These are phyloP conservation scores for Tetragnatha montana DNA, from an alignment of 2,888 invertebrate genomes.

Conservation along the genomic window DNA sequence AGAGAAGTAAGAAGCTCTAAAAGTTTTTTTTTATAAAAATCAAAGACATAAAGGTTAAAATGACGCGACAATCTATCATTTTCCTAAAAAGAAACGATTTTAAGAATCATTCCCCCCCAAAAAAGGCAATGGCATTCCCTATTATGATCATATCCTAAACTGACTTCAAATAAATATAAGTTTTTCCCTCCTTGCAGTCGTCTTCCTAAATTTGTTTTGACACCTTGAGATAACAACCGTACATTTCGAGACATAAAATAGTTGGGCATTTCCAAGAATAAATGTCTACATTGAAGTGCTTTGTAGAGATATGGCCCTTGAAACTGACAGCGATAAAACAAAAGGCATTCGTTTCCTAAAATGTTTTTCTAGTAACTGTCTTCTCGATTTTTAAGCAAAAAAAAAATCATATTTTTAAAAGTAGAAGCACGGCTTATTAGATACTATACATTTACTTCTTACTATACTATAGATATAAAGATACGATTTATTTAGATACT, in stretches of 20 bases:
- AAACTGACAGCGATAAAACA: not conserved
- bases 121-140: not conserved
- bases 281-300: not conserved
- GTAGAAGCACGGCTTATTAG: too few species aligned
- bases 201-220: not conserved
- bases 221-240: not conserved
- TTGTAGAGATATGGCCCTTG: not conserved
- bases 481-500: too few species aligned
- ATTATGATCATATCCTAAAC: not conserved
- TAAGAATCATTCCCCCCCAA: not conserved
- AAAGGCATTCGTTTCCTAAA: not conserved
- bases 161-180: not conserved
- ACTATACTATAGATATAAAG: too few species aligned
- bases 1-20: too few species aligned
- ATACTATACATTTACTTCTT: too few species aligned
- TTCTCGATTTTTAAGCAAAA: too few species aligned
- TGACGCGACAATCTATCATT: conserved; percentile 17
- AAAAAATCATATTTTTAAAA: too few species aligned
- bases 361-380: not conserved
- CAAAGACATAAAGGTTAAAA: too few species aligned
- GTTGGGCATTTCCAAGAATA: not conserved
- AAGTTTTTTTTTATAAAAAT: too few species aligned
- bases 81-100: not conserved
- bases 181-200: not conserved
- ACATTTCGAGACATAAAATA: not conserved